Conservation (phyloP, 2,888 invertebrate species). For the Microctonus aethiopoides region DNA sequence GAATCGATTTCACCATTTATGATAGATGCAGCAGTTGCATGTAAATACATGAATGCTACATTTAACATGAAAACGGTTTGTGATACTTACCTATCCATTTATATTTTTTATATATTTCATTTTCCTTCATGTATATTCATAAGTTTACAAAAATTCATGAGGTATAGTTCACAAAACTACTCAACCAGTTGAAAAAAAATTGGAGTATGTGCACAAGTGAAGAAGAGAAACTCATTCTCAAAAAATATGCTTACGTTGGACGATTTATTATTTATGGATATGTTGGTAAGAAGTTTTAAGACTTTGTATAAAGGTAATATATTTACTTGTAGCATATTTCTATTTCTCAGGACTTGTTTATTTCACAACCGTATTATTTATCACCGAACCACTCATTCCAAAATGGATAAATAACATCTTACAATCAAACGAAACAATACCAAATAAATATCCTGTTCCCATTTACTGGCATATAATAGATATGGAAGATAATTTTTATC, state of each 20-base stretch:
- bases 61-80: slow-evolving; percentile 7
- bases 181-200: not conserved
- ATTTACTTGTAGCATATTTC: too few species aligned
- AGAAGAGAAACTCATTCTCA: not conserved
- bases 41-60: slow-evolving; percentile 6
- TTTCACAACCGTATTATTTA: not conserved
- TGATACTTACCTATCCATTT: too few species aligned
- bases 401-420: not conserved
- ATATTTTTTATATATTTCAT: too few species aligned
- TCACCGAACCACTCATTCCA: not conserved
- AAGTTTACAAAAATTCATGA: not conserved
- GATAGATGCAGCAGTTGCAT: not conserved
- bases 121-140: too few species aligned
- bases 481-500: slow-evolving; percentile 12
- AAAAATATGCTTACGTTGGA: not conserved
- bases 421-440: slow-evolving; percentile 4
- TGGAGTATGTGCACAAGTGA: not conserved
- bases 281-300: not conserved
- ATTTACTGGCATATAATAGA: slow-evolving; percentile 16
- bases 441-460: slow-evolving; percentile 7
- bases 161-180: not conserved
- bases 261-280: not conserved
- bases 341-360: not conserved
- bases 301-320: too few species aligned
- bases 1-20: slow-evolving; percentile 16